Percentiles rank a stretch among this genome's conserved stretches.
Conservation (phyloP, 2,888 invertebrate genomes). For the Zeuzera pyrina region DNA sequence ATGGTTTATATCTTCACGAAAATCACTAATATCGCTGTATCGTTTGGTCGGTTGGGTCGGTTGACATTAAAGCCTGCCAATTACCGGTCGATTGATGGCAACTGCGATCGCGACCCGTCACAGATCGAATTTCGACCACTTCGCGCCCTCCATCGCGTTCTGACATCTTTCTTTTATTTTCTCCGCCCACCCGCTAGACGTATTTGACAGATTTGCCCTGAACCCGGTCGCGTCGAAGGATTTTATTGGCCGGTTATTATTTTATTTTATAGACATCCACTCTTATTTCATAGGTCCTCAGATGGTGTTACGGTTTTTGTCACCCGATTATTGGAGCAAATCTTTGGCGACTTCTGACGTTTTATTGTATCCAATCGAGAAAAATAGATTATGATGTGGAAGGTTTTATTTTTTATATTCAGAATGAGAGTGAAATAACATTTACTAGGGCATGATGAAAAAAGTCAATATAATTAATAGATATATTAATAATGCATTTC, state of each 20-base stretch:
- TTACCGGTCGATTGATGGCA: conserved; percentile 59
- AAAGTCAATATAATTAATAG: too few species aligned
- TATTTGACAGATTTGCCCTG: conserved; percentile 62
- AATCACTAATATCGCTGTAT: too few species aligned
- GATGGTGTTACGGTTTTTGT: conserved; percentile 59
- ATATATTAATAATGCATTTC: too few species aligned
- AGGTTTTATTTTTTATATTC: too few species aligned
- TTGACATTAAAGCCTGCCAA: conserved; percentile 54
- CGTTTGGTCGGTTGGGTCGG: conserved; percentile 40
- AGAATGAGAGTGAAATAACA: too few species aligned
- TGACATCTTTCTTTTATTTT: conserved; percentile 35
- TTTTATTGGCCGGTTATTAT: conserved; percentile 71
- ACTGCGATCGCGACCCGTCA: conserved; percentile 41
- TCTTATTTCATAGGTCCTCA: conserved; percentile 65
- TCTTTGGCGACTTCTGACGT: conserved; percentile 47
- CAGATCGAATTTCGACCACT: conserved; percentile 64
- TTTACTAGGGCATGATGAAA: too few species aligned
- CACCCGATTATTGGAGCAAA: conserved; percentile 58
- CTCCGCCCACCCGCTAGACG: conserved; percentile 28
- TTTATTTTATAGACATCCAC: conserved; percentile 68
- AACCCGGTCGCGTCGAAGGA: conserved; percentile 41
- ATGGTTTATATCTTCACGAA: too few species aligned
- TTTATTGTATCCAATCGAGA: conserved; percentile 54
- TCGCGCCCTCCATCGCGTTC: conserved; percentile 38
- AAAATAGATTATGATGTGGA: too few species aligned